Evolutionary conservation across 2,797 vertebrate genomes (phyloP).

Genomic region (Melanotaenia nigrans): DNA sequence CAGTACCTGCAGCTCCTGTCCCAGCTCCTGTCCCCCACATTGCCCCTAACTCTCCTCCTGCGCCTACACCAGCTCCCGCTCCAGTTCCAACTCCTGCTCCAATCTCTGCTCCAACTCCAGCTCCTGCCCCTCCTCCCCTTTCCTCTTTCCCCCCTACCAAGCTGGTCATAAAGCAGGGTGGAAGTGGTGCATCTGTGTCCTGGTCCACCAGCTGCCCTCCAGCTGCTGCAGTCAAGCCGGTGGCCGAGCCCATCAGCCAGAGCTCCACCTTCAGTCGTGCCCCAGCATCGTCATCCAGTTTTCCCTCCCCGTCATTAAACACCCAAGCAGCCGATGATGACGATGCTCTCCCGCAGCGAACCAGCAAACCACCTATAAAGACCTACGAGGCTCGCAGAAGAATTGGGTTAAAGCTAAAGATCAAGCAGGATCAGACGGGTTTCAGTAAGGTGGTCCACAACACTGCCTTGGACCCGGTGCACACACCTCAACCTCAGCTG

Average conservation of each 20-base stretch:
- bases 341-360: constrained; percentile 88
- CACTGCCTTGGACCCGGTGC: constrained; percentile 92
- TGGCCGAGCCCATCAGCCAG: constrained; percentile 50
- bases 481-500: constrained; percentile 81
- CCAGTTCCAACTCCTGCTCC: constrained; percentile 27
- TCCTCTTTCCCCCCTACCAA: constrained; percentile 85
- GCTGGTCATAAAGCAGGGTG: constrained; percentile 92
- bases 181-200: constrained; percentile 88
- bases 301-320: constrained; percentile 50
- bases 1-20: constrained; percentile 21
- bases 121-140: constrained; percentile 53
- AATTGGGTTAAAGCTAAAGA: constrained; percentile 94
- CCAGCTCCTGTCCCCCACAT: constrained; percentile 53
- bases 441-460: constrained; percentile 96
- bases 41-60: constrained; percentile 50
- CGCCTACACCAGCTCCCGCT: constrained; percentile 4
- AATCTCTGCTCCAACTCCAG: constrained; percentile 11
- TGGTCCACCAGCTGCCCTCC: constrained; percentile 84
- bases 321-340: constrained; percentile 82
- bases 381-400: constrained; percentile 94
- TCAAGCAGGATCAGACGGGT: constrained; percentile 93
- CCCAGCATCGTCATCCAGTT: constrained; percentile 50
- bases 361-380: constrained; percentile 92
- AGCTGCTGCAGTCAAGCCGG: constrained; percentile 58
- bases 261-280: constrained; percentile 65